Conservation (phyloP, 2,797 vertebrate genomes). For the Protonibea diacanthus region DNA sequence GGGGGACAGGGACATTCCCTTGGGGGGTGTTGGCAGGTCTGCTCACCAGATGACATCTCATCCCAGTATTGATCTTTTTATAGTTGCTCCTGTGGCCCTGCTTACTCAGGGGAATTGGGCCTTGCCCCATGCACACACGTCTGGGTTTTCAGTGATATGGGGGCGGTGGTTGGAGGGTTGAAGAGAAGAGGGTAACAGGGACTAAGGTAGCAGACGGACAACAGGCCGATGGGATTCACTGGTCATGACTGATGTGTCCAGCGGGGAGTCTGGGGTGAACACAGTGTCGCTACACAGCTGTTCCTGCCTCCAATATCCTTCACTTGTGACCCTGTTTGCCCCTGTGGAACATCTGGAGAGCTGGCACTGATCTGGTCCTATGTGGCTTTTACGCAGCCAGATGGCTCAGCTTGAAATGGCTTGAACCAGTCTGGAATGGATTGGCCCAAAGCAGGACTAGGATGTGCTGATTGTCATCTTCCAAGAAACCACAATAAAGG, state of each 20-base stretch:
- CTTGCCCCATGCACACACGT: slow-evolving; percentile 62
- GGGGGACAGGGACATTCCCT: slow-evolving; percentile 75
- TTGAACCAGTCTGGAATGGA: slow-evolving; percentile 44
- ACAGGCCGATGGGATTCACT: slow-evolving; percentile 66
- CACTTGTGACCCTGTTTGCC: slow-evolving; percentile 78
- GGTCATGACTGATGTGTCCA: slow-evolving; percentile 81
- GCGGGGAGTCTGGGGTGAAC: slow-evolving; percentile 69
- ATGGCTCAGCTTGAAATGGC: slow-evolving; percentile 58
- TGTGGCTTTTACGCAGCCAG: slow-evolving; percentile 61
- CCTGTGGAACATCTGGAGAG: slow-evolving; percentile 84
- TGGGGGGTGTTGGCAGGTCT: slow-evolving; percentile 81
- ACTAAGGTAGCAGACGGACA: slow-evolving; percentile 67
- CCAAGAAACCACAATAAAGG: slow-evolving; percentile 27
- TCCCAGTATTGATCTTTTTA: slow-evolving; percentile 84
- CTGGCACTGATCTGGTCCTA: slow-evolving; percentile 60
- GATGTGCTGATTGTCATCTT: slow-evolving; percentile 39
- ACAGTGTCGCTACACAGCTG: slow-evolving; percentile 78
- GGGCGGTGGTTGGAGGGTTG: slow-evolving; percentile 10
- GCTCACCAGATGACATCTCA: slow-evolving; percentile 87
- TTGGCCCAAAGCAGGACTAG: slow-evolving; percentile 45
- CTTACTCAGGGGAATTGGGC: slow-evolving; percentile 73
- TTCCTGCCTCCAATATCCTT: slow-evolving; percentile 77
- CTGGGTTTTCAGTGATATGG: slow-evolving; percentile 48
- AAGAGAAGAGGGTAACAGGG: slow-evolving; percentile 17
- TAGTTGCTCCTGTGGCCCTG: slow-evolving; percentile 70